Percentiles rank a stretch among this genome's conserved stretches.
phyloP scores from a whole-genome alignment of 2,113 vertebrate genomes.

The Lampris incognitus region DNA sequence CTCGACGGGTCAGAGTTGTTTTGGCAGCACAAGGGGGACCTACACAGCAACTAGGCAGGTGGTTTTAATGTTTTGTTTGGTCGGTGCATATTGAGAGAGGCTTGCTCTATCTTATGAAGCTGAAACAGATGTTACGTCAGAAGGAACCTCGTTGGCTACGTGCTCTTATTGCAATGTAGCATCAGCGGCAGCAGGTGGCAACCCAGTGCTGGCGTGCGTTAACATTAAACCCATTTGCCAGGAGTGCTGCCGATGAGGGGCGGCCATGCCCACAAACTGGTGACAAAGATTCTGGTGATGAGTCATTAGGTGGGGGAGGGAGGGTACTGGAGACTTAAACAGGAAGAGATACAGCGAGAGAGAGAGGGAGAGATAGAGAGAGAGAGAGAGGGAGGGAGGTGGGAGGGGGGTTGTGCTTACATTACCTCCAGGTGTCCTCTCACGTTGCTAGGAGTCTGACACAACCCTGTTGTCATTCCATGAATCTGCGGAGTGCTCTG shows the following conservation, averaged over 20 bases:
- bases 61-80: too few species aligned
- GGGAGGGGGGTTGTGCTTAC: constrained; percentile 56
- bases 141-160: too few species aligned
- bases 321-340: constrained; percentile 9
- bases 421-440: constrained; percentile 80
- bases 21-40: too few species aligned
- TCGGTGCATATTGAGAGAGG: too few species aligned
- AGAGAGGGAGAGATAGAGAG: neutral
- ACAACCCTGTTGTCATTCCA: constrained; percentile 65
- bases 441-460: constrained; percentile 74
- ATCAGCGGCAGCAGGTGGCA: constrained; percentile 58
- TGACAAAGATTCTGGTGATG: constrained; percentile 73
- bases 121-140: too few species aligned
- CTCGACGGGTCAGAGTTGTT: too few species aligned
- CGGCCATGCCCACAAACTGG: constrained; percentile 67
- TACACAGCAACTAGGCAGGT: too few species aligned
- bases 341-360: constrained; percentile 41
- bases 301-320: constrained; percentile 64
- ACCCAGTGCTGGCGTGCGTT: constrained; percentile 24
- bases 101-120: too few species aligned
- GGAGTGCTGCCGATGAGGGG: constrained; percentile 31
- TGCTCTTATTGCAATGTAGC: neutral
- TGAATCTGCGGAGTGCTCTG: constrained; percentile 53
- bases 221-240: neutral
- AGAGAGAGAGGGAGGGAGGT: neutral